Conservation (phyloP, 2,888 invertebrate species). For the Bellardia pandia region DNA sequence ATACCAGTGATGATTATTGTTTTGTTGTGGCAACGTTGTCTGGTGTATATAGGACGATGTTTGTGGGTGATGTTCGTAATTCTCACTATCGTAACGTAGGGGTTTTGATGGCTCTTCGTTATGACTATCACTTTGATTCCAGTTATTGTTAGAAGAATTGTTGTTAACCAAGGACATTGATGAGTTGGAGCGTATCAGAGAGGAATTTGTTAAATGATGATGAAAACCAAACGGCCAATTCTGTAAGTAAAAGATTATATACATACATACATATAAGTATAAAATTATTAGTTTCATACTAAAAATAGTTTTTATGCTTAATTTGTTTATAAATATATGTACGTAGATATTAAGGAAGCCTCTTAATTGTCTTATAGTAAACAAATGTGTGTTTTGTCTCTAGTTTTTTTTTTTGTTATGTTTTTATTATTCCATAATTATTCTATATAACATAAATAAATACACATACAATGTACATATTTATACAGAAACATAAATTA, state of each 20-base stretch:
- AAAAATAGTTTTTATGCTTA: slow-evolving; percentile 4
- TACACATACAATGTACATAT: not conserved
- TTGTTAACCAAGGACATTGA: slow-evolving; percentile 17
- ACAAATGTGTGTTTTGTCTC: not conserved
- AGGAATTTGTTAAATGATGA: slow-evolving; percentile 80
- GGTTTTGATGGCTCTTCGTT: slow-evolving; percentile 38
- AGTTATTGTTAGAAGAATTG: slow-evolving; percentile 36
- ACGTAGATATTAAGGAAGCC: not conserved
- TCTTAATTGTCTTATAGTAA: slow-evolving; percentile 29
- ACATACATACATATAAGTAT: not conserved
- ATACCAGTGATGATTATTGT: slow-evolving; percentile 60
- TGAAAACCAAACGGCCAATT: slow-evolving; percentile 94
- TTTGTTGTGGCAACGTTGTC: slow-evolving; percentile 9
- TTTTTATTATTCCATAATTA: slow-evolving; percentile 35
- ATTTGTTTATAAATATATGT: slow-evolving; percentile 37
- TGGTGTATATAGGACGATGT: slow-evolving; percentile 23
- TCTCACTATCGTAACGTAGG: slow-evolving; percentile 51
- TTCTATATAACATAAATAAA: not conserved
- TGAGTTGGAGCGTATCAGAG: slow-evolving; percentile 49
- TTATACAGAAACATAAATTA: slow-evolving; percentile 74
- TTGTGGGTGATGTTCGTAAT: slow-evolving; percentile 48
- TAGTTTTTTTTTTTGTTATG: not conserved
- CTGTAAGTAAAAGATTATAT: slow-evolving; percentile 85
- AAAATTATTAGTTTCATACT: not conserved
- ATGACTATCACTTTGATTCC: slow-evolving; percentile 50